phyloP scores from a whole-genome alignment of 2,888 invertebrate species.

The Limnephilus rhombicus region DNA sequence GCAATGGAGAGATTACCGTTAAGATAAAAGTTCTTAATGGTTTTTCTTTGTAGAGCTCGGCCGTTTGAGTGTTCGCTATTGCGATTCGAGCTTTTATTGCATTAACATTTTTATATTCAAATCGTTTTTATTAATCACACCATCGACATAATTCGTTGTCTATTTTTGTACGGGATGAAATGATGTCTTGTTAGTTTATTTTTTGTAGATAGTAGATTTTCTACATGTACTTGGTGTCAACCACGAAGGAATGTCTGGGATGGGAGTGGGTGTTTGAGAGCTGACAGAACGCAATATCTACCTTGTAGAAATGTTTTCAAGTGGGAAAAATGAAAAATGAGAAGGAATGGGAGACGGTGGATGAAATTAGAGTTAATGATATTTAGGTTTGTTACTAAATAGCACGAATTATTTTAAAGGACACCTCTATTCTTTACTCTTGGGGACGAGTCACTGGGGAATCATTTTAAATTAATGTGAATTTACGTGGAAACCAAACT shows the following conservation, averaged over 20 bases:
- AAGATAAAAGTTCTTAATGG: conserved; percentile 50
- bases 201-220: too few species aligned
- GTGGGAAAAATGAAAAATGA: background rate
- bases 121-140: conserved; percentile 5
- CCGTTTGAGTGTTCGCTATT: conserved; percentile 45
- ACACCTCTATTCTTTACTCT: background rate
- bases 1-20: conserved; percentile 47
- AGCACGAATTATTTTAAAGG: background rate
- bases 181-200: background rate
- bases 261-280: background rate
- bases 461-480: background rate
- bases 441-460: too few species aligned
- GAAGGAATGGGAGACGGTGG: background rate
- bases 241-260: background rate
- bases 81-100: conserved; percentile 32
- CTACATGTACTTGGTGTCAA: background rate
- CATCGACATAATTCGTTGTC: background rate
- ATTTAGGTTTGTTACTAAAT: background rate
- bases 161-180: background rate
- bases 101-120: conserved; percentile 34
- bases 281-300: background rate
- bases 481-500: too few species aligned
- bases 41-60: conserved; percentile 32
- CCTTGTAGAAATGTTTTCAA: background rate
- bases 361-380: too few species aligned